These are phyloP conservation scores for Hartigia nigra DNA, from an alignment of 2,888 invertebrate species.

Conservation along the genomic window DNA sequence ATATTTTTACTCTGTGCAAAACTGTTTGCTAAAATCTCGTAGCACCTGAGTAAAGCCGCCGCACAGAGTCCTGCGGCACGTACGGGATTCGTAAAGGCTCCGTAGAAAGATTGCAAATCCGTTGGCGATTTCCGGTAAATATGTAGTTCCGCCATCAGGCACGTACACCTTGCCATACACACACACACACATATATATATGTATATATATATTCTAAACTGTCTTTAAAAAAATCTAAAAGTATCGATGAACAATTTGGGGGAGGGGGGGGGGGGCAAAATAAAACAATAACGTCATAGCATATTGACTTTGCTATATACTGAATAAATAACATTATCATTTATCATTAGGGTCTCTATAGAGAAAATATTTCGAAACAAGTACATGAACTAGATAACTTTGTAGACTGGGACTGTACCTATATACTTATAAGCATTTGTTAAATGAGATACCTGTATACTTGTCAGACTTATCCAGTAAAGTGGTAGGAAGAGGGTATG, in stretches of 20 bases:
- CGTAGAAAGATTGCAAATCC: not conserved
- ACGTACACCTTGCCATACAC: not conserved
- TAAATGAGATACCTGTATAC: not conserved
- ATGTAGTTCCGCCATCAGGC: not conserved
- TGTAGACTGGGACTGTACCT: not conserved
- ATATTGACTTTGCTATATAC: not conserved
- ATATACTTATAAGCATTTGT: not conserved
- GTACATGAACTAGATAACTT: not conserved
- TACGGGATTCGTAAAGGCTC: not conserved
- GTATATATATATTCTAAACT: not conserved
- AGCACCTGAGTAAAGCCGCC: constrained; percentile 22
- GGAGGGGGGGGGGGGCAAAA: not conserved
- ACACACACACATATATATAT: not conserved
- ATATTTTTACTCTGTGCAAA: constrained; percentile 18
- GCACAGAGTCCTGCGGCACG: not conserved
- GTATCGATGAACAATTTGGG: not conserved
- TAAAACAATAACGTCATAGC: not conserved
- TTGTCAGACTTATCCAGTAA: not conserved
- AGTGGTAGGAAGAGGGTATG: not conserved
- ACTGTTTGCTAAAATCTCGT: constrained; percentile 30
- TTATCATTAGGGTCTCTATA: not conserved
- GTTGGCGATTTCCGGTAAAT: not conserved
- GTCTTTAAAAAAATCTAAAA: not conserved
- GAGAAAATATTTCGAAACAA: not conserved
- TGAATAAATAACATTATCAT: not conserved